Evolutionary conservation across 2,888 invertebrate species (phyloP), one percentile per base, ranked within the genome.

Genomic region (Metallyticus violacea): DNA sequence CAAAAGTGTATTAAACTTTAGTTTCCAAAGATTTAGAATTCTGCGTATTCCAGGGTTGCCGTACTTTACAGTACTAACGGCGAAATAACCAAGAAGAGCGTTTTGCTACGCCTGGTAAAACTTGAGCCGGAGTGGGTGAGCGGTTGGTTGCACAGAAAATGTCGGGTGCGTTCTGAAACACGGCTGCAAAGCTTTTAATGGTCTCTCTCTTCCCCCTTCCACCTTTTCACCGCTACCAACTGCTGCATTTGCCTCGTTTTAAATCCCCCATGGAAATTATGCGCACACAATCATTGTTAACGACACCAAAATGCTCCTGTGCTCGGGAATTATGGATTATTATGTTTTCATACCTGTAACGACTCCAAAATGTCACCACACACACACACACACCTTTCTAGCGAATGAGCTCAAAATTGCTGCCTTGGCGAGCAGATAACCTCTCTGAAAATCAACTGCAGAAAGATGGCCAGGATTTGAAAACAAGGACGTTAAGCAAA

Each of bases 211-310:
- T 7, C 7, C 7, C 30, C 30, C 40, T 9, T 15, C 1, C 40
- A 1, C 15, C 3, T 15, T 22, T 62, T 22, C 40, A 4, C 40
- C 15, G 9, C 40, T 62, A 62, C 40, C 40, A 62, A 62, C 40
- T 62, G 40, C 40, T 62, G 15, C 40, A 62, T 15, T 62, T 76
- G 25, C 76, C 82, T 76, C 26, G 82, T 82, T 82, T 27, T 26
- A 76, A 82, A 82, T 82, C 82, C 82, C 76, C 82, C 26, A 62
- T 27, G 82, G 76, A 82, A 82, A 82, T 82, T 76, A 82, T 82
- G 82, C 25, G 62, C 26, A 76, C 27, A 62, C 82, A 82, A 82
- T 82, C 82, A 82, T 82, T 82, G 82, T 82, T 82, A 82, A 82
- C 76, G 82, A 26, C 76, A 76, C 76, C 25, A 76, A 82, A 76